Percentiles rank a stretch among this genome's conserved stretches.
phyloP scores from a whole-genome alignment of 2,888 invertebrate genomes.

The Labia minor region DNA sequence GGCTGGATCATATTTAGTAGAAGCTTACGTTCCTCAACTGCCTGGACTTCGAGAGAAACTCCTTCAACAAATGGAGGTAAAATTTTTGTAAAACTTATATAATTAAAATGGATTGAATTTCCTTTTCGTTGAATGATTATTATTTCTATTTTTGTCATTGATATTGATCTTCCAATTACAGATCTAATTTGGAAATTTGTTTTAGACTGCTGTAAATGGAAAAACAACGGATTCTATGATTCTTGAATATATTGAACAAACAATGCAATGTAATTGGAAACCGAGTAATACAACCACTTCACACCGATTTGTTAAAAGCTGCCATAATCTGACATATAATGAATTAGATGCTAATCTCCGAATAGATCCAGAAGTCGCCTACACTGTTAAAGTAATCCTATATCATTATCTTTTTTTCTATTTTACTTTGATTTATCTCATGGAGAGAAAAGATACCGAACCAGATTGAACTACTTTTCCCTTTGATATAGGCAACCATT shows the following conservation, averaged over 20 bases:
- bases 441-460: no score
- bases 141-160: no score
- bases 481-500: no score
- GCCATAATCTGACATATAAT: conserved; percentile 26
- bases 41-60: conserved; percentile 30
- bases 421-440: conserved; percentile 20
- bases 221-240: conserved; percentile 21
- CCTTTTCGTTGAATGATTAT: neutral
- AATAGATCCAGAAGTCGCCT: conserved; percentile 29
- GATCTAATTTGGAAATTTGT: neutral
- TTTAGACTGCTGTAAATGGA: conserved; percentile 19
- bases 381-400: conserved; percentile 9
- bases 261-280: conserved; percentile 29
- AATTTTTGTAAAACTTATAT: neutral
- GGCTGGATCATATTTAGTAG: conserved; percentile 25
- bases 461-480: no score
- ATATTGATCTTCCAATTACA: no score
- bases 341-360: conserved; percentile 28
- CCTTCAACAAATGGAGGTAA: conserved; percentile 28
- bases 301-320: conserved; percentile 19
- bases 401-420: conserved; percentile 9
- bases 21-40: conserved; percentile 28
- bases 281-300: neutral
- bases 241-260: conserved; percentile 28
- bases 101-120: neutral